Evolutionary conservation across 1,140 invertebrate species (phyloP).

Genomic region (Polypedilum vanderplanki): DNA sequence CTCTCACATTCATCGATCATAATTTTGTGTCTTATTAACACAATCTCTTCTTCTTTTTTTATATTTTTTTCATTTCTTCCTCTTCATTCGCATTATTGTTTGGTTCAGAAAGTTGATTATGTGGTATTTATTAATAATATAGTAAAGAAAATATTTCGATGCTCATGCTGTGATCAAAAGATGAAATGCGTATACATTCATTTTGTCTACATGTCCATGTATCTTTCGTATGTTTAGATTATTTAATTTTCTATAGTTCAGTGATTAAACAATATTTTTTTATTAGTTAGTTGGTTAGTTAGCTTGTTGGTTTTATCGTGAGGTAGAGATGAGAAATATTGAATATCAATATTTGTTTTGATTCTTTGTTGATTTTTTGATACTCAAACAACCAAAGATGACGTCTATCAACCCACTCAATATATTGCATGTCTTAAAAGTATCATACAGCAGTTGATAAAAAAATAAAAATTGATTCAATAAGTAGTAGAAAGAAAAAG

Average conservation of each 20-base stretch:
- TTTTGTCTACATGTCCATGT: neutral
- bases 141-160: neutral
- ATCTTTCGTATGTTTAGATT: neutral
- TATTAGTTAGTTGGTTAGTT: neutral
- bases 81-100: constrained; percentile 3
- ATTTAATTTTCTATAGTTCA: neutral
- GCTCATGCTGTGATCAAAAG: constrained; percentile 23
- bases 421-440: neutral
- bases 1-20: neutral
- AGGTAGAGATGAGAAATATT: neutral
- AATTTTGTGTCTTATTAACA: constrained; percentile 21
- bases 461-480: constrained; percentile 21
- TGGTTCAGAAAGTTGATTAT: constrained; percentile 5
- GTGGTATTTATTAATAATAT: constrained; percentile 19
- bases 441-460: neutral
- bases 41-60: neutral
- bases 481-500: neutral
- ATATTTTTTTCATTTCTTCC: too few species aligned
- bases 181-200: constrained; percentile 3
- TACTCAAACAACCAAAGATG: neutral
- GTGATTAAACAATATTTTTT: constrained; percentile 8
- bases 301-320: neutral
- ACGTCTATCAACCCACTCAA: neutral
- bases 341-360: constrained; percentile 8
- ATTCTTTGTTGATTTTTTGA: neutral